Conservation (phyloP, 2,888 invertebrate genomes). For the Acrocyrtus sp. region DNA sequence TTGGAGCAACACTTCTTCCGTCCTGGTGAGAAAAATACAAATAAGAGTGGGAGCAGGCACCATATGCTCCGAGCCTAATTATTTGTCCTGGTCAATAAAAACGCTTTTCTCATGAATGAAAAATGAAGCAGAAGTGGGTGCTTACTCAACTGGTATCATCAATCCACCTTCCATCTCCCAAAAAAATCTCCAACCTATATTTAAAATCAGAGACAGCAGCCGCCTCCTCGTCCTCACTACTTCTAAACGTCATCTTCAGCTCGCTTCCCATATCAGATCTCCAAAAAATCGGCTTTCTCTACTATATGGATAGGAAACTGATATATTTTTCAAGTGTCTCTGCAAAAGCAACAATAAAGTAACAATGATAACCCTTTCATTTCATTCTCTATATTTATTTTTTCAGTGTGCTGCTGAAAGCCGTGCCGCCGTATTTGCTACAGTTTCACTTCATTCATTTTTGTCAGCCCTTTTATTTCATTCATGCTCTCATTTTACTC, state of each 20-base stretch:
- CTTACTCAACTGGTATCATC: neutral
- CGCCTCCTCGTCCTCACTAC: neutral
- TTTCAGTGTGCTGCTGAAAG: slow-evolving; percentile 17
- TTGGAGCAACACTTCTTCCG: slow-evolving; percentile 40
- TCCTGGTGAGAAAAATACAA: too few species aligned
- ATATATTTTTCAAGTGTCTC: neutral
- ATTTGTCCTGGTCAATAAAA: neutral
- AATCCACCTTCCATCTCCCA: slow-evolving; percentile 17
- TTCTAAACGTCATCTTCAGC: neutral
- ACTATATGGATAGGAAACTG: neutral
- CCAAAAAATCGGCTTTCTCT: neutral
- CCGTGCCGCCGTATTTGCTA: slow-evolving; percentile 20
- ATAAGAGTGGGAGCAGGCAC: neutral
- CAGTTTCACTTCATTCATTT: too few species aligned
- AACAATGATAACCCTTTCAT: slow-evolving; percentile 41
- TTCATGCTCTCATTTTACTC: slow-evolving; percentile 29
- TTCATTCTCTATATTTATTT: slow-evolving; percentile 11
- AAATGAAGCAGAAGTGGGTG: neutral
- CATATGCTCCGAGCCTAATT: neutral
- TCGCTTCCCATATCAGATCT: neutral
- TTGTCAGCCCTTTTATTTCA: too few species aligned
- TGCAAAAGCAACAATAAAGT: neutral
- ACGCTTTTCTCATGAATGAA: neutral
- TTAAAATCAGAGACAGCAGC: slow-evolving; percentile 22
- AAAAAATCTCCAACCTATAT: slow-evolving; percentile 14